Percentiles rank a stretch among this genome's conserved stretches.
These are phyloP conservation scores for cat (Felis catus) DNA, from an alignment of 2,113 vertebrate genomes.

Conservation along the genomic window DNA sequence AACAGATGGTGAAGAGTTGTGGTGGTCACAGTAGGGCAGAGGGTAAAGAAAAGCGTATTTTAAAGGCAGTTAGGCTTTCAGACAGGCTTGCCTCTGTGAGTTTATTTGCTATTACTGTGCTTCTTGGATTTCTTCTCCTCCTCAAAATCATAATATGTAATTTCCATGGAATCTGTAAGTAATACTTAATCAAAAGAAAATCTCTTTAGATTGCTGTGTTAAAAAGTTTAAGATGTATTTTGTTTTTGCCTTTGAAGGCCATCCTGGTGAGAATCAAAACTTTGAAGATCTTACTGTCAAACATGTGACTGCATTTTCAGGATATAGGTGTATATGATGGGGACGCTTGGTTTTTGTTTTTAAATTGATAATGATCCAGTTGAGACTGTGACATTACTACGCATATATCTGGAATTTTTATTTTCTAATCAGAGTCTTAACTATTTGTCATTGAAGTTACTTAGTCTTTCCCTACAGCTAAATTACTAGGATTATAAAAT, in stretches of 20 bases:
- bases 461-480: neutral
- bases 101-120: neutral
- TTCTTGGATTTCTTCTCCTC: neutral
- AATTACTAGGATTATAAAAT: neutral
- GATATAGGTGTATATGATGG: neutral
- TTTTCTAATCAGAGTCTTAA: neutral
- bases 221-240: neutral
- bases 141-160: neutral
- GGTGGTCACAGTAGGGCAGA: neutral
- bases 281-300: neutral
- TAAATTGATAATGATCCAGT: neutral
- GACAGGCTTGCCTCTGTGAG: neutral
- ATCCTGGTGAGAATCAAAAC: neutral
- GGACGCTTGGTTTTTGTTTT: neutral
- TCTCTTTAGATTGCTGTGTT: neutral
- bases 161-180: neutral
- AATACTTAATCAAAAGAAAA: constrained; percentile 9
- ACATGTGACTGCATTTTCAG: neutral
- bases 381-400: neutral
- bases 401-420: neutral
- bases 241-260: neutral
- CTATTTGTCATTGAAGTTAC: neutral
- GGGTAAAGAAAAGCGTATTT: neutral
- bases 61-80: neutral
- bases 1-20: neutral